Evolutionary conservation across 2,888 invertebrate genomes (phyloP).

Genomic region (Caenorhabditis zanzibari): DNA sequence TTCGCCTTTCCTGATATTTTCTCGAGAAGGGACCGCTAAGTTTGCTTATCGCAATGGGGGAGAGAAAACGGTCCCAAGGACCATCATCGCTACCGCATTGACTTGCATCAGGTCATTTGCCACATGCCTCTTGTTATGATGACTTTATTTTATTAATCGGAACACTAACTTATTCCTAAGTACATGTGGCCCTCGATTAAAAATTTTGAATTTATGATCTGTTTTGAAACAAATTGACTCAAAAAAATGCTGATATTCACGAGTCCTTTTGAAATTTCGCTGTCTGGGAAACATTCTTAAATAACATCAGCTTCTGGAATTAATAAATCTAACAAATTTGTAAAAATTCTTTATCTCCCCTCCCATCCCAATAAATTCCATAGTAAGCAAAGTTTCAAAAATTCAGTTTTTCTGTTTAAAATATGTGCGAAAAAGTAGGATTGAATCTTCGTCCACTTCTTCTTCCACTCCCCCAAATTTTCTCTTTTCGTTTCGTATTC

Average conservation of each 20-base stretch:
- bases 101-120: conserved; percentile 37
- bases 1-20: conserved; percentile 14
- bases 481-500: background rate
- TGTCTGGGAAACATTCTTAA: too few relatives aligned
- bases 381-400: conserved; percentile 19
- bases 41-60: conserved; percentile 44
- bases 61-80: conserved; percentile 29
- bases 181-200: too few relatives aligned
- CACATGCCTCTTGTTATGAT: conserved; percentile 37
- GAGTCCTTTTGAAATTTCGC: too few relatives aligned
- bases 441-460: background rate
- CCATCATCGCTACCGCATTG: conserved; percentile 40
- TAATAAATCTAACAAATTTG: too few relatives aligned
- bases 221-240: too few relatives aligned
- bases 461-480: background rate
- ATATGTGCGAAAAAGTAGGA: conserved; percentile 58
- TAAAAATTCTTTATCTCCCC: background rate
- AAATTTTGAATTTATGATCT: too few relatives aligned
- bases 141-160: conserved; percentile 26
- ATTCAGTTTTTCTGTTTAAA: conserved; percentile 27
- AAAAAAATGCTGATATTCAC: too few relatives aligned
- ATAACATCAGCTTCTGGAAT: too few relatives aligned
- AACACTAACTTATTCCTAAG: too few relatives aligned
- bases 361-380: background rate
- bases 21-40: conserved; percentile 15